phyloP scores from a whole-genome alignment of 2,797 vertebrate species.

The Tinamus major region DNA sequence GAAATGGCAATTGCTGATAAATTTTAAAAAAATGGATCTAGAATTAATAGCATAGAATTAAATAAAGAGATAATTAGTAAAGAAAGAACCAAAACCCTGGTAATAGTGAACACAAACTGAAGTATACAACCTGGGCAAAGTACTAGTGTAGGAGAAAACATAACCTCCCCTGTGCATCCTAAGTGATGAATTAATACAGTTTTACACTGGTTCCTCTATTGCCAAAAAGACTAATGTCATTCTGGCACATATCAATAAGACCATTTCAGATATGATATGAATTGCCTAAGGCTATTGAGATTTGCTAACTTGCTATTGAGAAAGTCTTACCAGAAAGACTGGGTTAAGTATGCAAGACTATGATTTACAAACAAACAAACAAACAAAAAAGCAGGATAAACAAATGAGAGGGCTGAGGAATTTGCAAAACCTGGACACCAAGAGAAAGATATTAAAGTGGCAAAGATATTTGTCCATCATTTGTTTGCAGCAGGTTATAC shows the following conservation, averaged over 20 bases:
- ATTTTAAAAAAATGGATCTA: background rate
- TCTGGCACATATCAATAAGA: background rate
- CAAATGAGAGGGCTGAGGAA: background rate
- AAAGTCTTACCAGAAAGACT: background rate
- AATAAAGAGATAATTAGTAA: background rate
- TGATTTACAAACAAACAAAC: background rate
- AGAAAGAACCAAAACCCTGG: background rate
- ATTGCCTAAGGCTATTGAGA: background rate
- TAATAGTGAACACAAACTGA: background rate
- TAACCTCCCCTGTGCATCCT: no score
- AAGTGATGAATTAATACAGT: background rate
- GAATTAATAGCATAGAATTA: background rate
- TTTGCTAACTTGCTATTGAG: background rate
- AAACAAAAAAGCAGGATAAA: background rate
- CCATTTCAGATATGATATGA: background rate
- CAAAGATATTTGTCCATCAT: background rate
- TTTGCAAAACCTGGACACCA: background rate
- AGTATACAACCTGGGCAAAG: background rate
- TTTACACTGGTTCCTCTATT: background rate
- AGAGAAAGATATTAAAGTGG: background rate
- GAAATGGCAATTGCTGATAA: background rate
- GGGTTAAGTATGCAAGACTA: background rate
- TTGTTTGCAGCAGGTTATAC: background rate
- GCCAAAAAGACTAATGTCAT: background rate
- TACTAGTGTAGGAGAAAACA: background rate